These are phyloP conservation scores for Toxotes lorentzi DNA, from an alignment of 2,797 vertebrate species.

Conservation along the genomic window DNA sequence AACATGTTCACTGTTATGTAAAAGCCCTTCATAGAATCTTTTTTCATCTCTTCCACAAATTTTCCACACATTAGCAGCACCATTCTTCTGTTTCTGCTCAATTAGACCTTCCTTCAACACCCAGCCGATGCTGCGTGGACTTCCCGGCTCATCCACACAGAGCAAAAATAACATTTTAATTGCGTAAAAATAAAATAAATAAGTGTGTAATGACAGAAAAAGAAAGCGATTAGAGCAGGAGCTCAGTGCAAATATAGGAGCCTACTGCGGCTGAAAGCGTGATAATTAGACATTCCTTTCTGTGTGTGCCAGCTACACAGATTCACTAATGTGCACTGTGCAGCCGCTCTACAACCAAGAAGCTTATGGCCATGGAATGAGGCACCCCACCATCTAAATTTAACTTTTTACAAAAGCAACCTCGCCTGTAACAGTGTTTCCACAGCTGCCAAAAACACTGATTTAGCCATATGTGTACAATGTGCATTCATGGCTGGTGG, in stretches of 20 bases:
- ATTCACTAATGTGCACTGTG: constrained; percentile 72
- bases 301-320: constrained; percentile 77
- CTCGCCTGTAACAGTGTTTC: constrained; percentile 44
- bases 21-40: constrained; percentile 36
- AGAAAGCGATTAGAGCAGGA: constrained; percentile 75
- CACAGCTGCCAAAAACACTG: constrained; percentile 60
- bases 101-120: constrained; percentile 48
- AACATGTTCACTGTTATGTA: constrained; percentile 39
- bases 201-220: constrained; percentile 68
- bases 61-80: constrained; percentile 44
- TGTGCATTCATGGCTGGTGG: constrained; percentile 47
- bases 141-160: constrained; percentile 36
- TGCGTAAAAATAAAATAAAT: constrained; percentile 74
- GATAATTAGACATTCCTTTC: constrained; percentile 83
- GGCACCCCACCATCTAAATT: constrained; percentile 62
- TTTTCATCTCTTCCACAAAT: constrained; percentile 40
- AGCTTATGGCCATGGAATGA: constrained; percentile 69
- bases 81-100: constrained; percentile 48
- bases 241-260: constrained; percentile 71
- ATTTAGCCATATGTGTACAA: constrained; percentile 53
- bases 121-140: constrained; percentile 28
- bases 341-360: constrained; percentile 63
- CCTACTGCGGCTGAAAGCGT: constrained; percentile 74
- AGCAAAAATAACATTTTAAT: constrained; percentile 74
- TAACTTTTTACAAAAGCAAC: constrained; percentile 71